These are phyloP conservation scores for Serrognathus titanus DNA, from an alignment of 2,888 invertebrate species.

Conservation along the genomic window DNA sequence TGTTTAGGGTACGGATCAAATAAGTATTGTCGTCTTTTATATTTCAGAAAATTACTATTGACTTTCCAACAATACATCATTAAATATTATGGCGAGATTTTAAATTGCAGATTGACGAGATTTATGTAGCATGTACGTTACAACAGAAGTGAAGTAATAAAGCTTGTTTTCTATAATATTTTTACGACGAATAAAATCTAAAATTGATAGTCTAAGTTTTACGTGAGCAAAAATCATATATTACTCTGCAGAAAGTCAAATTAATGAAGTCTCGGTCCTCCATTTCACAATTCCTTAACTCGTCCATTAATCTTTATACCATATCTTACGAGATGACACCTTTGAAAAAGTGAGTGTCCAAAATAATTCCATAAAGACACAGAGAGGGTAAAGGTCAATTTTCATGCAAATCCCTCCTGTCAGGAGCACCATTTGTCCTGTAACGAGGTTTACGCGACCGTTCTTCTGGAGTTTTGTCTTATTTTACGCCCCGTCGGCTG, in stretches of 20 bases:
- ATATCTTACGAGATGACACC: conserved; percentile 3
- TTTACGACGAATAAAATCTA: no score
- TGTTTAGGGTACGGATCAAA: no score
- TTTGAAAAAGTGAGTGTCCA: conserved; percentile 4
- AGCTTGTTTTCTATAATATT: no score
- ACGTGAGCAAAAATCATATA: no score
- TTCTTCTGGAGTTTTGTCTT: conserved; percentile 34
- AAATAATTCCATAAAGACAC: conserved; percentile 11
- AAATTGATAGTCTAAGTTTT: no score
- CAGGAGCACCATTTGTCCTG: conserved; percentile 39
- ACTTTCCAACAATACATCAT: no score
- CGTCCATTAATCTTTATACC: conserved; percentile 10
- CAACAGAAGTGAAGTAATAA: no score
- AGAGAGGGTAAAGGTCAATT: conserved; percentile 37
- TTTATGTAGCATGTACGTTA: no score
- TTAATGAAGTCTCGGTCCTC: not conserved
- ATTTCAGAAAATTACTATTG: no score
- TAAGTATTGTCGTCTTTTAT: no score
- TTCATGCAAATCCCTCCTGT: conserved; percentile 42
- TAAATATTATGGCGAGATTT: no score
- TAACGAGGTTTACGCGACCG: conserved; percentile 29
- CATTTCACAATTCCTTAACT: conserved; percentile 2
- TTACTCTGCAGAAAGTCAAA: not conserved
- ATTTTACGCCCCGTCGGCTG: conserved; percentile 42
- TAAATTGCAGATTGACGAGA: no score